phyloP scores from a whole-genome alignment of 2,113 vertebrate genomes.

The Eudyptes chrysolophus region DNA sequence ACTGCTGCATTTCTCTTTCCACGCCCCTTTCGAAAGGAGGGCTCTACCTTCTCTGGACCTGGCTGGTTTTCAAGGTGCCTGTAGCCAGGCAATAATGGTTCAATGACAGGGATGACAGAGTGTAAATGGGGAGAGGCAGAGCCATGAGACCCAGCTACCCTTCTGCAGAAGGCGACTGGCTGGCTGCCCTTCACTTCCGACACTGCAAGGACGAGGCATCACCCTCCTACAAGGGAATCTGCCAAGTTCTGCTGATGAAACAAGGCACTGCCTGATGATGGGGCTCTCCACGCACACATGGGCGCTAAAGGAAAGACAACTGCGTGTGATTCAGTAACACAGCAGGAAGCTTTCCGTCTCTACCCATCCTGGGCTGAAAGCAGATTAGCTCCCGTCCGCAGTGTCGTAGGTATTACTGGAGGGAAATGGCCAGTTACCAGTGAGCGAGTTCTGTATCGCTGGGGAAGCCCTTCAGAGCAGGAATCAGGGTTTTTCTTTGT shows the following conservation, averaged over 20 bases:
- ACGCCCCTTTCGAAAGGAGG: background rate
- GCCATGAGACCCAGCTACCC: background rate
- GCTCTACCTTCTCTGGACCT: background rate
- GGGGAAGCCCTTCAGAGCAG: background rate
- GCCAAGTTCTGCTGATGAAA: background rate
- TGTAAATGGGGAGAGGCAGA: background rate
- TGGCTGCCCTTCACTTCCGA: background rate
- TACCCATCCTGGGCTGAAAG: background rate
- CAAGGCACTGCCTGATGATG: background rate
- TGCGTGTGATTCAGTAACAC: rapidly evolving
- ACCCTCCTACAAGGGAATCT: background rate
- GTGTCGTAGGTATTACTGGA: background rate
- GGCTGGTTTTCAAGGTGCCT: background rate
- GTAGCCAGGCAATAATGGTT: background rate
- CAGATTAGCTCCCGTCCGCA: background rate
- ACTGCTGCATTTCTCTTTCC: background rate
- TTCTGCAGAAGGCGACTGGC: background rate
- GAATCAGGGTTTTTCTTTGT: background rate
- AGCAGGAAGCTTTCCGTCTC: background rate
- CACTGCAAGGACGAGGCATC: background rate
- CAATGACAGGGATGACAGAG: background rate
- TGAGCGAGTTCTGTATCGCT: rapidly evolving
- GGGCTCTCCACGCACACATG: background rate
- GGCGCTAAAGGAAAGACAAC: background rate
- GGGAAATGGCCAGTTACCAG: background rate